Evolutionary conservation across 2,113 vertebrate genomes (phyloP).

Genomic region (Toxotes jaculatrix): DNA sequence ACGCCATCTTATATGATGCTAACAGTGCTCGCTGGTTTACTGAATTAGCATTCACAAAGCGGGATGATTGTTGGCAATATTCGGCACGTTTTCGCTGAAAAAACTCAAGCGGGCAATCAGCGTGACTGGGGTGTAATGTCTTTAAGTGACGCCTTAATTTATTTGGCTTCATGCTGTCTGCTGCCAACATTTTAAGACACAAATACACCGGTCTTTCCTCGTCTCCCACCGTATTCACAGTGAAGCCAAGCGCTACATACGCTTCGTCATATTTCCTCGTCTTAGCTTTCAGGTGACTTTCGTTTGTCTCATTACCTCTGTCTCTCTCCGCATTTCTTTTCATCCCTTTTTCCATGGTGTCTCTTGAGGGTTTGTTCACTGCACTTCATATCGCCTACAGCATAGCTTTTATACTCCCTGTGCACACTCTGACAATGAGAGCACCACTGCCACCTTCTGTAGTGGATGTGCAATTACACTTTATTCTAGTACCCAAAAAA

Average conservation of each 20-base stretch:
- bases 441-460: too few species aligned
- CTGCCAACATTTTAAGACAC: conserved; percentile 5
- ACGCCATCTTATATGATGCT: not conserved
- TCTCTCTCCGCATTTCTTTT: conserved; percentile 8
- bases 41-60: not conserved
- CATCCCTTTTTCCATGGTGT: conserved; percentile 2
- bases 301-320: not conserved
- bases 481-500: too few species aligned
- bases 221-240: conserved; percentile 11
- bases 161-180: conserved; percentile 23
- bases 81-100: not conserved
- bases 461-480: too few species aligned
- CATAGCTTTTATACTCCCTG: too few species aligned
- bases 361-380: not conserved
- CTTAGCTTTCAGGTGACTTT: not conserved
- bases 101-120: not conserved
- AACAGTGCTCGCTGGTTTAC: not conserved
- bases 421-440: too few species aligned
- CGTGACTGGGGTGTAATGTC: conserved; percentile 21
- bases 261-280: too few species aligned
- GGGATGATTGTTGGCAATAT: too few species aligned
- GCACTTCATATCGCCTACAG: not conserved
- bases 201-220: not conserved
- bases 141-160: conserved; percentile 21
- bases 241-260: too few species aligned